Base-by-base conservation (phyloP, 2,797 vertebrate genomes). In the Chelmon rostratus region DNA sequence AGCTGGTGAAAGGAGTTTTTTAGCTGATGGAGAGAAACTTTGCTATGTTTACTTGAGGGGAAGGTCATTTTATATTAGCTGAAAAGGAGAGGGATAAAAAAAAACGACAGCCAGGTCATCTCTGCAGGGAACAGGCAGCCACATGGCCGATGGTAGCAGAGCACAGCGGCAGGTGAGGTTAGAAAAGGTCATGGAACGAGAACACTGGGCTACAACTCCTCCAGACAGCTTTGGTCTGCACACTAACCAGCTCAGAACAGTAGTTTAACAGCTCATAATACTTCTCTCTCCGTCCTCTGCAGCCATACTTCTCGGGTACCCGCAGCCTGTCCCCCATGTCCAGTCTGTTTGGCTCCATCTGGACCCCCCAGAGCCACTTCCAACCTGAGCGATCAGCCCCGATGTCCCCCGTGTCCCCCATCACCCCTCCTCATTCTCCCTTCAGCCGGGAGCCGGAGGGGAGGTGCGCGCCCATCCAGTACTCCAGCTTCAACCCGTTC, bases 281-380 rank as follows among this genome's bases (percentile, higher is more conserved):
- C 35, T 3, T 47, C 16, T 66, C 12, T 65, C 4, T 65, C 46
- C 9, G 0, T 86, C n/a, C 63, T 53, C 83, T 80, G 2, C 95
- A 99, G 98, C 95, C 98, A 90, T 99, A 97, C 96, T 98, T 99
- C 96, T 95, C 97, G 35, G 98, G 97, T 67, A 98, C 98, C 74
- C 96, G 98, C 90, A 99, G 98, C 92, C 96, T 99, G 81, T 99
- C 98, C 38, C 98, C 98, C 6, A 99, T 99, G 97, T 99, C 98
- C 90, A 97, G 98, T 91, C 96, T 99, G 77, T 99, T 99, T 68
- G 98, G 98, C 64, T 99, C 98, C 90, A 99, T 99, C 92, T 99
- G 98, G 98, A 98, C 98, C 15, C 98, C 98, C 92, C 98, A 97
- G 86, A 97, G 89, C 85, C 97, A 97, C 89, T 93, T 93, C 83